Percentiles rank a stretch among this genome's conserved stretches.
Conservation (phyloP, 2,113 vertebrate species). For the Microtus richardsoni region DNA sequence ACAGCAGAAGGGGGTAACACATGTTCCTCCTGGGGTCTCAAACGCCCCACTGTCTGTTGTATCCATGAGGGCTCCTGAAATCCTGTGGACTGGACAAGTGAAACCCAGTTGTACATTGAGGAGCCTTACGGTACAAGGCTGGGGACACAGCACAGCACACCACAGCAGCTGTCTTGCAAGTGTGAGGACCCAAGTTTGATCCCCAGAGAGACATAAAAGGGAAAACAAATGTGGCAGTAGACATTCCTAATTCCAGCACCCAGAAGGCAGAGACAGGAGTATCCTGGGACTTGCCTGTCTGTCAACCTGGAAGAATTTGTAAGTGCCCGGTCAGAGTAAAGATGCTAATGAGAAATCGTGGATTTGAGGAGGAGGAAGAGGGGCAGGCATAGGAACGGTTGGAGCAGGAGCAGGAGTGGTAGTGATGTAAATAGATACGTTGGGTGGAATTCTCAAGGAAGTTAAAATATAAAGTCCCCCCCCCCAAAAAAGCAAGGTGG, state of each 20-base stretch:
- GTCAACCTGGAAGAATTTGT: not conserved
- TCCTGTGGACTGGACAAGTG: rapidly evolving
- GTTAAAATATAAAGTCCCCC: not conserved
- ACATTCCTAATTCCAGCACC: too few species aligned
- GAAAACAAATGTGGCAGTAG: not conserved
- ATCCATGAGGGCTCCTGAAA: not conserved
- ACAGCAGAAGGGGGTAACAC: not conserved
- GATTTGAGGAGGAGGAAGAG: not conserved
- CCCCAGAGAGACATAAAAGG: not conserved
- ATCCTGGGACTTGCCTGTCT: too few species aligned
- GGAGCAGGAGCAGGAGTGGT: not conserved
- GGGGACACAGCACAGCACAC: rapidly evolving
- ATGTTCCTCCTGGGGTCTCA: not conserved
- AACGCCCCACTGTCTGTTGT: rapidly evolving
- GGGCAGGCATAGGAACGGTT: not conserved
- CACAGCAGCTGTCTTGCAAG: not conserved
- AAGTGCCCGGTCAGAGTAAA: not conserved
- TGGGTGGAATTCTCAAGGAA: not conserved
- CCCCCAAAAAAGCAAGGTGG: not conserved
- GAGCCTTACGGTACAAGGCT: rapidly evolving
- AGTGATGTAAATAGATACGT: not conserved
- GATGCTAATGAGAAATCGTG: not conserved
- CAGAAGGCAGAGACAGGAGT: not conserved
- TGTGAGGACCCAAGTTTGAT: not conserved
- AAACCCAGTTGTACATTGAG: rapidly evolving